These are phyloP conservation scores for human DNA, from an alignment of 2,113 vertebrate species.

Conservation along the genomic window DNA sequence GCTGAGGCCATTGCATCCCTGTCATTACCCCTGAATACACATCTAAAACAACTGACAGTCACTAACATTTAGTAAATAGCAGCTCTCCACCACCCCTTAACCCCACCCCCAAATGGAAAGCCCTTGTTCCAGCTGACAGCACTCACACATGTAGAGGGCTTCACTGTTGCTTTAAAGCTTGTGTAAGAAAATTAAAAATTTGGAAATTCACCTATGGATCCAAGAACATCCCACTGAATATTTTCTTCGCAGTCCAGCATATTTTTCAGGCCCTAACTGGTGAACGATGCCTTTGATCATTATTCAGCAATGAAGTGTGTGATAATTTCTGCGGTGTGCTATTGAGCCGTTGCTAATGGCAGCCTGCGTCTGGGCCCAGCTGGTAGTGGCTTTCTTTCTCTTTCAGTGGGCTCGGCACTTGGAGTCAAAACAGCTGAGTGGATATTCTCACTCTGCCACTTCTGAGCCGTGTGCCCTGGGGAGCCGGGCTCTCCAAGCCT, in stretches of 20 bases:
- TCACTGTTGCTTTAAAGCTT: neutral
- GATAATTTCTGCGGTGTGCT: neutral
- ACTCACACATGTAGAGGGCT: neutral
- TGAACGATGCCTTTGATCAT: neutral
- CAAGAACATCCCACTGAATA: slow-evolving; percentile 14
- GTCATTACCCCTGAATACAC: neutral
- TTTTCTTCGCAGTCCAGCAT: neutral
- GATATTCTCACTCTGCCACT: neutral
- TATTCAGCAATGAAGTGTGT: neutral
- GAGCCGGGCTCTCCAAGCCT: neutral
- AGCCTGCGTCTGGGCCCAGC: neutral
- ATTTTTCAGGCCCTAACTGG: neutral
- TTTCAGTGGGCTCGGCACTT: neutral
- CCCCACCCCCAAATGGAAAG: too few species aligned
- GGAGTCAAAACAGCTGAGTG: slow-evolving; percentile 36
- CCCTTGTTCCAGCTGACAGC: neutral
- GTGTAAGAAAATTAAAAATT: neutral
- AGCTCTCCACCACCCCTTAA: neutral
- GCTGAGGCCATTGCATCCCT: neutral
- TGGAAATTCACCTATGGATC: neutral
- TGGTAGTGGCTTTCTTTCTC: neutral
- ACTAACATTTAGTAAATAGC: neutral
- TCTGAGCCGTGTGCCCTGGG: neutral
- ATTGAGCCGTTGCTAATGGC: neutral
- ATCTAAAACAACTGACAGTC: neutral